Evolutionary conservation across 2,113 vertebrate species (phyloP), one percentile per base, ranked within the genome.

Genomic region (Spea multiplicata): DNA sequence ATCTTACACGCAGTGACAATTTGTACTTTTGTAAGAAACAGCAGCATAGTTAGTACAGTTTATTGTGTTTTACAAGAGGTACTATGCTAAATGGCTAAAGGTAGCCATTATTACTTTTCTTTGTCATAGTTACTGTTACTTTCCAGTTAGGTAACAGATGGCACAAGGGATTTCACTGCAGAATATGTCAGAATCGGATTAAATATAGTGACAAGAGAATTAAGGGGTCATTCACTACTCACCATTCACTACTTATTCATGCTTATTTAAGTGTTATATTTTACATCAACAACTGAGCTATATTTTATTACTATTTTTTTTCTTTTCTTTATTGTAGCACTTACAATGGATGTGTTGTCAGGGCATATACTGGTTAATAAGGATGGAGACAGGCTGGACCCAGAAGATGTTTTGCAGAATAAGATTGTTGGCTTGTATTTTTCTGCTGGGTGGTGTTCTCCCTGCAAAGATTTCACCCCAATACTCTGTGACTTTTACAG

Each of bases 371-470:
- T 99, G 7, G 49, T 95, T 53, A 91, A 93, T 82, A 93, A 88
- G 81, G 93, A 94, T 30, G 95, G 96, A 6, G 90, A 87, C 0
- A 73, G 87, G 5, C 91, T 96, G 64, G 97, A 98, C 4, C 89
- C 96, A 0, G 96, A 99, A n/a, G 92, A 91, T 47, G 93, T 90
- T 2, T 78, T 97, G 76, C 89, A 91, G 81, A 97, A 99, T 81
- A 99, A 97, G 84, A 92, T 99, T 13, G 95, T 98, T 74, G 97
- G 95, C 3, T 86, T 99, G 75, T 98, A 96, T 85, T 99, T 99
- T 68, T 96, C 97, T 0, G 94, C 93, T 0, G 92, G 91, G 3
- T 92, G 95, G 89, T 98, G 97, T 67, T 93, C 94, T 0, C 93
- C 92, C 0, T 97, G 96, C 81, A 92, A 94, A 3, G 97, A 98